These are phyloP conservation scores for Drosophila kanapiae DNA, from an alignment of 1,140 invertebrate species.

Conservation along the genomic window DNA sequence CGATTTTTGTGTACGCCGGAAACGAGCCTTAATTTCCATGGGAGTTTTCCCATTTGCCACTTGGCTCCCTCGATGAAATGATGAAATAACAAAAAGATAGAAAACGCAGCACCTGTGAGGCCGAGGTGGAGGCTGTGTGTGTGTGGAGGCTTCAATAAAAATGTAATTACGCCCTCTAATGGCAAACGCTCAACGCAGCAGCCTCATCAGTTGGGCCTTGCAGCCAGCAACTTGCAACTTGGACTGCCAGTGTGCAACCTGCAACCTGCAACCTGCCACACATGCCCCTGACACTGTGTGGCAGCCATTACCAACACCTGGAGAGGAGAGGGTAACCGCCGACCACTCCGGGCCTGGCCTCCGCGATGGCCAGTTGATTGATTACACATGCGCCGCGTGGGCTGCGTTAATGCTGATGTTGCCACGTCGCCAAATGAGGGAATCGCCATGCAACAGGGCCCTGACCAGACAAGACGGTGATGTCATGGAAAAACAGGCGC, in stretches of 20 bases:
- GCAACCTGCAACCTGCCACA: conserved; percentile 31
- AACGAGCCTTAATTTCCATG: conserved; percentile 71
- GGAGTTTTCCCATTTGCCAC: conserved; percentile 56
- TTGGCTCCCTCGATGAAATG: conserved; percentile 15
- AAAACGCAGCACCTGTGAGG: conserved; percentile 45
- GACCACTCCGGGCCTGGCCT: conserved; percentile 68
- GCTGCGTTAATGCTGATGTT: conserved; percentile 63
- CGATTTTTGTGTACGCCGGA: conserved; percentile 53
- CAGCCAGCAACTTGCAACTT: conserved; percentile 17
- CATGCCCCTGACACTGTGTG: conserved; percentile 75
- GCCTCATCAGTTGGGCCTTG: conserved; percentile 39
- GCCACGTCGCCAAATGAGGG: conserved; percentile 55
- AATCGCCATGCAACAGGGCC: conserved; percentile 15
- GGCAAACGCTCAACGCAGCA: conserved; percentile 37
- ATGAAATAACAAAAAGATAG: conserved; percentile 29
- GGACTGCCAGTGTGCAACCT: conserved; percentile 20
- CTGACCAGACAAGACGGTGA: conserved; percentile 29
- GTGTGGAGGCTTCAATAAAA: conserved; percentile 67
- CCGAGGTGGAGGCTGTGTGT: neutral
- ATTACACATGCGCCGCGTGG: conserved; percentile 76
- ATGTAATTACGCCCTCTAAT: conserved; percentile 82
- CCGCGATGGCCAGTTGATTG: conserved; percentile 69
- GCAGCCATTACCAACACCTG: conserved; percentile 69
- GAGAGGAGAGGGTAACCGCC: conserved; percentile 2
- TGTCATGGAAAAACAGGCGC: conserved; percentile 52